These are phyloP conservation scores for Drosophila pseudotalamancana DNA, from an alignment of 2,888 invertebrate species.

Conservation along the genomic window DNA sequence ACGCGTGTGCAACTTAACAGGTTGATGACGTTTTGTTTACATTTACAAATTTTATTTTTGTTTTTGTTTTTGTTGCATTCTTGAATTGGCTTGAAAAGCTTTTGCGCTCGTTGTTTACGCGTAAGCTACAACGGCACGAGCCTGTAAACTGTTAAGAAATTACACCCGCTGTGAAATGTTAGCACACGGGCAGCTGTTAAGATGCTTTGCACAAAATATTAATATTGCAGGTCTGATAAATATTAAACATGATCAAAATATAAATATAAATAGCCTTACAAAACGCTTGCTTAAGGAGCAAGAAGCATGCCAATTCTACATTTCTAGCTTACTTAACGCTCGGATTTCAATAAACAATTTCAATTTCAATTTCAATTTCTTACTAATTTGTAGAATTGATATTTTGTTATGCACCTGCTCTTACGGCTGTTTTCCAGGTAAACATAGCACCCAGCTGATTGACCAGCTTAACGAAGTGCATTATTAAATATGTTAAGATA, in stretches of 20 bases:
- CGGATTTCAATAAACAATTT: conserved; percentile 12
- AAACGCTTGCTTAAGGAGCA: not conserved
- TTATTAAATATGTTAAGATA: conserved; percentile 38
- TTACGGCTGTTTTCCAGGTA: conserved; percentile 19
- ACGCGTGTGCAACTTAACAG: conserved; percentile 20
- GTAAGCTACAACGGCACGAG: conserved; percentile 12
- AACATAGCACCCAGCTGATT: conserved; percentile 37
- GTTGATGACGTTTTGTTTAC: conserved; percentile 74
- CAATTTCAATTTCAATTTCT: not conserved
- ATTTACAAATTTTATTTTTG: conserved; percentile 22
- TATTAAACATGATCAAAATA: not conserved
- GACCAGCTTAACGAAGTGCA: conserved; percentile 29
- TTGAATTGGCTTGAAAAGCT: conserved; percentile 34
- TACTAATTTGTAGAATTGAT: conserved; percentile 12
- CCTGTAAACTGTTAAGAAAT: conserved; percentile 8
- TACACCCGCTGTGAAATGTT: conserved; percentile 35
- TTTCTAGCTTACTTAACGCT: conserved; percentile 2
- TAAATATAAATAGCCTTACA: not conserved
- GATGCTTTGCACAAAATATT: not conserved
- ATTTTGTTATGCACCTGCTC: conserved; percentile 16
- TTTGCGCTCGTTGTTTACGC: conserved; percentile 18
- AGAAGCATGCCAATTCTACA: not conserved
- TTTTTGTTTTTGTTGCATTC: conserved; percentile 21
- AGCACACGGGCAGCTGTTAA: conserved; percentile 5
- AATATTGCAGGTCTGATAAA: no score